Conservation (phyloP, 2,888 invertebrate genomes). For the Dryocosmus kuriphilus region DNA sequence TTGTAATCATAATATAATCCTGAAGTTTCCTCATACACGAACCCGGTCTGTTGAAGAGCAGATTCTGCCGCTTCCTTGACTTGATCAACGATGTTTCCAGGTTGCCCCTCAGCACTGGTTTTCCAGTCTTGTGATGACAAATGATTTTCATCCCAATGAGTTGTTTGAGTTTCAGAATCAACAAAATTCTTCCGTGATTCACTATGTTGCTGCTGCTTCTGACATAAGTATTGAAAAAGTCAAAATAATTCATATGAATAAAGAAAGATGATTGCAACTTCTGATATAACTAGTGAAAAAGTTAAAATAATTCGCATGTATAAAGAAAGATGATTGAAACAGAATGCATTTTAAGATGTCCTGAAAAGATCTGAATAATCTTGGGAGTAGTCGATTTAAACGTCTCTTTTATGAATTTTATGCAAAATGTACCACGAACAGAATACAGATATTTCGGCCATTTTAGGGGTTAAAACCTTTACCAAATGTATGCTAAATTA, state of each 20-base stretch:
- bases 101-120: conserved; percentile 58
- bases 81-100: conserved; percentile 83
- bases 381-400: conserved; percentile 15
- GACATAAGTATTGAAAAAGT: conserved; percentile 43
- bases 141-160: conserved; percentile 60
- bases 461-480: too few species aligned
- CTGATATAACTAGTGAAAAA: conserved; percentile 48
- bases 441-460: too few species aligned
- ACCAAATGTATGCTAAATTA: too few species aligned
- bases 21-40: conserved; percentile 91
- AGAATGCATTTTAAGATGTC: background rate
- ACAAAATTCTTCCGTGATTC: conserved; percentile 63
- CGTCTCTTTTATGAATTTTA: conserved; percentile 1
- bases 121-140: conserved; percentile 60
- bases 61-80: conserved; percentile 88
- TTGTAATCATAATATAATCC: conserved; percentile 94
- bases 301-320: conserved; percentile 2
- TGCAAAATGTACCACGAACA: background rate
- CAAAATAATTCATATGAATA: background rate
- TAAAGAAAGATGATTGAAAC: background rate
- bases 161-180: conserved; percentile 68
- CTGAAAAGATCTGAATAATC: background rate
- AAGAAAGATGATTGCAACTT: conserved; percentile 43
- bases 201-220: conserved; percentile 62
- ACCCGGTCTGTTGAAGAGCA: conserved; percentile 85